Base-by-base conservation (phyloP, 2,888 invertebrate genomes). In the Himalopsyche anomala region DNA sequence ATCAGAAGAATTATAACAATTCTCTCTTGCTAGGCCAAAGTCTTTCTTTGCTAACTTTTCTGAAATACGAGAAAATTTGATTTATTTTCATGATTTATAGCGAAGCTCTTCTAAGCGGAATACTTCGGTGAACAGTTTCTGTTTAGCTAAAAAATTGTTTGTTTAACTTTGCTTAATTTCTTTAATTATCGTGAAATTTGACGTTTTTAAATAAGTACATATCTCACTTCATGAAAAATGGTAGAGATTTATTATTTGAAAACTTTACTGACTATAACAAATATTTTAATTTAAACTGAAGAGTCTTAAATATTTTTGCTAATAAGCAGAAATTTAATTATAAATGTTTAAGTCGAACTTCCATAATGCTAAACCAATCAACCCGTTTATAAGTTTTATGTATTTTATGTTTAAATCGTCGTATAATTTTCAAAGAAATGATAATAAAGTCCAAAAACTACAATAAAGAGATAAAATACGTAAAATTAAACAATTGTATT, bases 11-110 rank as follows among this genome's bases (percentile, higher is more conserved):
- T n/a, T 62, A 62, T 51, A 45, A 85, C 82, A 80, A 54, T 69
- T 84, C 74, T 55, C 82, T 51, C 69, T 84, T 84, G 86, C 81
- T 86, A 36, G 62, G 81, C 51, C 62, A 42, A 19, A 86, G 86
- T 19, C 85, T 81, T 79, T 80, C 62, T 86, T 86, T 84, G 84
- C 84, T 86, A 86, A 86, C 86, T 86, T 86, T 84, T 74, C 81
- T 42, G 42, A 51, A 85, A 85, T 85, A 79, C 85, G 82, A 51
- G 40, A 38, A 82, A 86, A 86, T 86, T 84, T 86, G 86, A 86
- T 86, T 84, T 86, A 86, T 86, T 62, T 19, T n/a, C 19, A 45
- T 81, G 81, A 86, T 86, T 86, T 86, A 84, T 81, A 84, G 74
- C 42, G 84, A 62, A 82, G 40, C 82, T 85, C 36, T 62, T 8